Evolutionary conservation across 2,797 vertebrate species (phyloP).

Genomic region (Adelosebastes latens): DNA sequence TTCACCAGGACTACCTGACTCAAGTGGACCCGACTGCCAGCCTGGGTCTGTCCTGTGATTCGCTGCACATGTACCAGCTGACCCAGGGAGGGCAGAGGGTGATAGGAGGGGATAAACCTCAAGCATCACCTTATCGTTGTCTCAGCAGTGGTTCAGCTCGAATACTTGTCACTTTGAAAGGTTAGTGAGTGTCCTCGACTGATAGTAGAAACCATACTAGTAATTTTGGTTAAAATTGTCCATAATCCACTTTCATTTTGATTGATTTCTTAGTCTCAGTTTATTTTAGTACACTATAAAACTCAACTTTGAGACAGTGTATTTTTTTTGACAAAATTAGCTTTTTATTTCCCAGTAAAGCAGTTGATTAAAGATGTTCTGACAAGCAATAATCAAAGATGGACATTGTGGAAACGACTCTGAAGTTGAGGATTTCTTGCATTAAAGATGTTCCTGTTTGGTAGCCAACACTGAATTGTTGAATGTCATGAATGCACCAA

Average conservation of each 20-base stretch:
- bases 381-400: not conserved
- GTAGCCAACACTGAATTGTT: not conserved
- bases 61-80: constrained; percentile 90
- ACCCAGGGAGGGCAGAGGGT: constrained; percentile 86
- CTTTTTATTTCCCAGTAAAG: not conserved
- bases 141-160: constrained; percentile 80
- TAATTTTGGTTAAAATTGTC: not conserved
- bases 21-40: constrained; percentile 93
- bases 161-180: constrained; percentile 90
- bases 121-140: constrained; percentile 83
- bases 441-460: not conserved
- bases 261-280: not conserved
- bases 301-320: not conserved
- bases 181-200: constrained; percentile 62
- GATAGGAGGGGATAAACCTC: constrained; percentile 87
- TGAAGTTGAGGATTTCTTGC: not conserved
- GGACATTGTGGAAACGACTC: too few species aligned
- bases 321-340: not conserved
- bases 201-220: not conserved
- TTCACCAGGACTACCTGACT: constrained; percentile 88
- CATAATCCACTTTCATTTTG: not conserved
- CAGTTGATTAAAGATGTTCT: not conserved
- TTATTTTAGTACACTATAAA: not conserved
- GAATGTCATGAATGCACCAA: not conserved
- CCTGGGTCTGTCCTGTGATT: constrained; percentile 91